phyloP scores from a whole-genome alignment of 2,797 vertebrate species.

The Bryconaethiops microstoma region DNA sequence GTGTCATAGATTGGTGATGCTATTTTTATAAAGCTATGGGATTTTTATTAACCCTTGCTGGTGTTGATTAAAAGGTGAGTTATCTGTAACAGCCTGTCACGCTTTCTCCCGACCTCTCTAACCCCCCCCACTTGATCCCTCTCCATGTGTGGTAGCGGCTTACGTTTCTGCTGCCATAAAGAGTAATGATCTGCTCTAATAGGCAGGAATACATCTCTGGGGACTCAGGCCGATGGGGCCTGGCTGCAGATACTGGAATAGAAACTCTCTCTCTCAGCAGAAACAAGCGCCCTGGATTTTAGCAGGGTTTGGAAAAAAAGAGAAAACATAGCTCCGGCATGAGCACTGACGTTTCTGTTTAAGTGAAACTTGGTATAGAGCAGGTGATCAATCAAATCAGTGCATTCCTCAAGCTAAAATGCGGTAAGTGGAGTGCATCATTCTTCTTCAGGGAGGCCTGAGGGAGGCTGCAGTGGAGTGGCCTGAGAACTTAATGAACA shows the following conservation, averaged over 20 bases:
- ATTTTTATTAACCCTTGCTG: background rate
- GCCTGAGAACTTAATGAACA: background rate
- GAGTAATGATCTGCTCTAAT: conserved; percentile 59
- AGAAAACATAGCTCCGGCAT: background rate
- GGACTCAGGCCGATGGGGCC: conserved; percentile 24
- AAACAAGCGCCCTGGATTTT: conserved; percentile 32
- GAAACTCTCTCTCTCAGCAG: conserved; percentile 34
- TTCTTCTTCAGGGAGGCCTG: conserved; percentile 8
- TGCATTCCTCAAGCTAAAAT: background rate
- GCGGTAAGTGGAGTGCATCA: background rate
- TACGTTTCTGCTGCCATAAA: conserved; percentile 48
- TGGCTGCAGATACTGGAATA: conserved; percentile 44
- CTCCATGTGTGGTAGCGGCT: conserved; percentile 29
- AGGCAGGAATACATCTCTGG: conserved; percentile 53
- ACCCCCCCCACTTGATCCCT: conserved; percentile 37
- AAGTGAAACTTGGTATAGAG: background rate
- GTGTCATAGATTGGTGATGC: background rate
- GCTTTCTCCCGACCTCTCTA: conserved; percentile 19
- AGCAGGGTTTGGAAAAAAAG: background rate
- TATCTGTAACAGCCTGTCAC: conserved; percentile 32
- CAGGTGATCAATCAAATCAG: conserved; percentile 17
- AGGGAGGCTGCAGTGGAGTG: background rate
- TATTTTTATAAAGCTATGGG: conserved; percentile 5
- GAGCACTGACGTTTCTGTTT: background rate
- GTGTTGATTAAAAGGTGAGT: conserved; percentile 50